These are phyloP conservation scores for Ceratosolen fusciceps DNA, from an alignment of 1,140 invertebrate species.

Conservation along the genomic window DNA sequence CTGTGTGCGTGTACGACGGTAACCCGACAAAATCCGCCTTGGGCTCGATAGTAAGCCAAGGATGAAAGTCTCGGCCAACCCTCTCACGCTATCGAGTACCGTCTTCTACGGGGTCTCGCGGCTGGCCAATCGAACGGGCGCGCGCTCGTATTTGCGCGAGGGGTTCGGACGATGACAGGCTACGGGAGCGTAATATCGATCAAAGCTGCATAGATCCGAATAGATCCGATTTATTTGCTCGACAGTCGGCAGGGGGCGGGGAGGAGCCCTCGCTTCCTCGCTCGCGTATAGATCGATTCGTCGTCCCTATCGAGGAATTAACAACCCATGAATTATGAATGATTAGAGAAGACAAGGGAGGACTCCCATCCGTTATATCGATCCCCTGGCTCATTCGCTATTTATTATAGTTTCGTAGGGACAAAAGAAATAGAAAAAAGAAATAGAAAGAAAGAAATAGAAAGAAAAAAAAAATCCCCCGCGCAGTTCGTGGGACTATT, in stretches of 20 bases:
- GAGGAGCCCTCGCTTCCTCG: not conserved
- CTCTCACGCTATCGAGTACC: no score
- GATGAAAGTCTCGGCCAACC: not conserved
- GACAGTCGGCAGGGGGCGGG: no score
- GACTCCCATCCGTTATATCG: not conserved
- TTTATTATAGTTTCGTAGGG: no score
- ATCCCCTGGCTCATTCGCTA: not conserved
- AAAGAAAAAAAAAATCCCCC: no score
- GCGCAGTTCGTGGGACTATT: not conserved
- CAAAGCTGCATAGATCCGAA: not conserved
- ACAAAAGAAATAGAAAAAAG: no score
- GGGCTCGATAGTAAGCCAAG: not conserved
- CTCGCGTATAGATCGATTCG: not conserved
- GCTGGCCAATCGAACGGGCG: no score
- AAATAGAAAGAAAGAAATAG: no score
- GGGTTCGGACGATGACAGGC: no score
- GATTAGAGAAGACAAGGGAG: not conserved
- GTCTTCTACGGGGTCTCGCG: no score
- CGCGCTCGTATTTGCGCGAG: no score
- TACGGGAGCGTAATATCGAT: no score
- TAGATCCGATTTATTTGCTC: not conserved
- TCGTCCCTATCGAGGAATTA: not conserved
- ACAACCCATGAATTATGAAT: not conserved
- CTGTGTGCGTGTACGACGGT: no score
- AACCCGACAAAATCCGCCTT: not conserved